Conservation (phyloP, 1,140 invertebrate genomes). For the Drosophila repleta region DNA sequence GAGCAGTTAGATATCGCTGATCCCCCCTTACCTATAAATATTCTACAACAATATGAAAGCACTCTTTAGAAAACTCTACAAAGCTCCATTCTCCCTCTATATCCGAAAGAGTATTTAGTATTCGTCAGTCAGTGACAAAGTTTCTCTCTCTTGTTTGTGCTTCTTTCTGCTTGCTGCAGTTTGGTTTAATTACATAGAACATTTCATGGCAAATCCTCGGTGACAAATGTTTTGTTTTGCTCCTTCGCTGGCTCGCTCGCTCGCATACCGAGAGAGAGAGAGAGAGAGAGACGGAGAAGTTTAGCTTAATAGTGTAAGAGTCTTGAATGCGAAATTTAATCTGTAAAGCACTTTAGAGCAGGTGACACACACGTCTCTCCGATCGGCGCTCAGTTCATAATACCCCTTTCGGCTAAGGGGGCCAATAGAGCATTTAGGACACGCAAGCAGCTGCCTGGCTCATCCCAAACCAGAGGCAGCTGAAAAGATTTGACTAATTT, state of each 20-base stretch:
- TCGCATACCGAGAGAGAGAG: too few species aligned
- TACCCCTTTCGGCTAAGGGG: background rate
- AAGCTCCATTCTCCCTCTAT: too few species aligned
- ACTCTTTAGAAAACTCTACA: too few species aligned
- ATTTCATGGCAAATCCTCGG: conserved; percentile 3
- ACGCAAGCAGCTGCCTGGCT: background rate
- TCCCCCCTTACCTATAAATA: too few species aligned
- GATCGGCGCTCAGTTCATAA: background rate
- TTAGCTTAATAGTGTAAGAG: background rate
- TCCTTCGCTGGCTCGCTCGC: background rate
- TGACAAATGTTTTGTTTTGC: conserved; percentile 34
- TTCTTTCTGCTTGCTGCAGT: conserved; percentile 9
- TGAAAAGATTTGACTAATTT: conserved; percentile 60
- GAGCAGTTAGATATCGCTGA: too few species aligned
- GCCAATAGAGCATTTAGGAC: conserved; percentile 13
- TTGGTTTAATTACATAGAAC: conserved; percentile 38
- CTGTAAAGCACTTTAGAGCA: conserved; percentile 3
- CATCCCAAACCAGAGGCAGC: conserved; percentile 28
- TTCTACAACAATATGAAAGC: too few species aligned
- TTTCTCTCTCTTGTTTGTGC: background rate
- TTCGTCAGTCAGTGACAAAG: background rate
- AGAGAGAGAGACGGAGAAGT: background rate
- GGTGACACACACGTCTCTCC: background rate
- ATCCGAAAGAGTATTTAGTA: background rate
- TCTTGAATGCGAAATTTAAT: conserved; percentile 11